Conservation (phyloP, 1,140 invertebrate species). For the Diploscapter pachys region DNA sequence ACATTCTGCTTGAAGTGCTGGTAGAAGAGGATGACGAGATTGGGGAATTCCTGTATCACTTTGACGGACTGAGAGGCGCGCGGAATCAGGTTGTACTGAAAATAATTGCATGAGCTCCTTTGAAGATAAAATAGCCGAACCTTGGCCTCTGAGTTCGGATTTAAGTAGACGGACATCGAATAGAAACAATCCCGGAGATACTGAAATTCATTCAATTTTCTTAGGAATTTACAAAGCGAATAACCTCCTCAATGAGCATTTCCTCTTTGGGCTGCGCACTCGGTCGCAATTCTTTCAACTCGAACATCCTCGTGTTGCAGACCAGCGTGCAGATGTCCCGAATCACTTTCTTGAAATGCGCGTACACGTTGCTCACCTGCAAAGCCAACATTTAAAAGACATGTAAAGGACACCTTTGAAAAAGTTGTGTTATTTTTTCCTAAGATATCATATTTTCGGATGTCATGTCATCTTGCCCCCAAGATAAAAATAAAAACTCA, state of each 20-base stretch:
- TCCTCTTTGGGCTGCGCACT: conserved; percentile 5
- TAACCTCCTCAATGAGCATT: neutral
- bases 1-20: conserved; percentile 22
- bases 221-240: neutral
- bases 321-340: conserved; percentile 2
- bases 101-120: neutral
- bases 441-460: neutral
- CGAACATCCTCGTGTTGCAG: too few species aligned
- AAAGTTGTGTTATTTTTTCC: conserved; percentile 11
- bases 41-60: conserved; percentile 25
- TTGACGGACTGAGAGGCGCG: conserved; percentile 26
- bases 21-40: conserved; percentile 31
- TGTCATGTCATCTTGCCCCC: neutral
- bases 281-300: neutral
- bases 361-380: too few species aligned
- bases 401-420: conserved; percentile 1
- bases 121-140: too few species aligned
- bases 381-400: too few species aligned
- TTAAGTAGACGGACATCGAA: neutral
- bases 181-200: neutral
- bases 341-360: conserved; percentile 6
- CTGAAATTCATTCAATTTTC: neutral
- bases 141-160: neutral
- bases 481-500: conserved; percentile 7
- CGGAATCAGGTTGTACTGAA: conserved; percentile 30